Conservation (phyloP, 2,888 invertebrate genomes). For the Mylabris sibirica region DNA sequence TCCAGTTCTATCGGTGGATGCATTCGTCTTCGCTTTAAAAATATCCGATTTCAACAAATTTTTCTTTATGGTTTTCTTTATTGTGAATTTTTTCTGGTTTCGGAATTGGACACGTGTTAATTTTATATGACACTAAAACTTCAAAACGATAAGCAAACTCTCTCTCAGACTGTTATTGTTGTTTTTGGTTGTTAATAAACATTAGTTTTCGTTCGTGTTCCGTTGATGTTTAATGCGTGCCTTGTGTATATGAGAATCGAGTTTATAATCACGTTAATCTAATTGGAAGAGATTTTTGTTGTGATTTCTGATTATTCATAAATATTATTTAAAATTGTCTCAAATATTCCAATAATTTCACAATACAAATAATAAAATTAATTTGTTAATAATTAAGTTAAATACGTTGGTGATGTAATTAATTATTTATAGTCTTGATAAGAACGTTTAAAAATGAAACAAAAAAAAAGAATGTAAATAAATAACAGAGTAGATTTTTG, state of each 20-base stretch:
- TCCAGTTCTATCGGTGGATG: too few species aligned
- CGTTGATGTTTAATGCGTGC: conserved; percentile 7
- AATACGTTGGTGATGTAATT: conserved; percentile 14
- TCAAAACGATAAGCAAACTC: conserved; percentile 4
- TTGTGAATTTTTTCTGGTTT: neutral
- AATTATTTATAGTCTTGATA: conserved; percentile 16
- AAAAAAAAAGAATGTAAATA: neutral
- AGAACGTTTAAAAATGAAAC: neutral
- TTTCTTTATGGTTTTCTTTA: too few species aligned
- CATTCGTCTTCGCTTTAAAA: too few species aligned
- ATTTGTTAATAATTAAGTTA: conserved; percentile 3
- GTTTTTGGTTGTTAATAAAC: conserved; percentile 4
- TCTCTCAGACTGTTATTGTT: conserved; percentile 7
- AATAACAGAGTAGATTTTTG: neutral
- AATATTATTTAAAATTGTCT: neutral
- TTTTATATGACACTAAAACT: conserved; percentile 7
- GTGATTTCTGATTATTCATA: neutral
- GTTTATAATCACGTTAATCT: conserved; percentile 10
- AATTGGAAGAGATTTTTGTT: neutral
- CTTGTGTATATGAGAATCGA: conserved; percentile 9
- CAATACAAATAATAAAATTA: neutral
- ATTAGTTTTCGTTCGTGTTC: conserved; percentile 11
- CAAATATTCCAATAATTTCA: too few species aligned
- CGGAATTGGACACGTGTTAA: neutral
- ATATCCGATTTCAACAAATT: too few species aligned